These are phyloP conservation scores for Sturnus vulgaris DNA, from an alignment of 2,113 vertebrate species.

Conservation along the genomic window DNA sequence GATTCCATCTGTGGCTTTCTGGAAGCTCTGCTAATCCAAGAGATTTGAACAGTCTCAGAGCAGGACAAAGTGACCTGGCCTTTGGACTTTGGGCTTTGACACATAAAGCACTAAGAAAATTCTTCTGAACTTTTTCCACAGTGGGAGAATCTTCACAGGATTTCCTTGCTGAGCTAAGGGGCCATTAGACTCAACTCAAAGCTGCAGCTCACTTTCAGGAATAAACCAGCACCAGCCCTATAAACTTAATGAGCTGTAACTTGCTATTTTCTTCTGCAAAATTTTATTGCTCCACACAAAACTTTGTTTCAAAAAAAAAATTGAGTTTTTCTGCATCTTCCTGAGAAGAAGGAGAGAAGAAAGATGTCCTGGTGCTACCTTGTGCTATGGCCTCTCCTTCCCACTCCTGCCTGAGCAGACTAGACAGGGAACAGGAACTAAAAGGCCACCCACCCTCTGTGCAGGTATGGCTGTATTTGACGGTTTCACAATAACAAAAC, in stretches of 20 bases:
- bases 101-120: not conserved
- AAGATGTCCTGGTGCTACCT: not conserved
- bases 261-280: not conserved
- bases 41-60: not conserved
- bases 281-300: not conserved
- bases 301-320: not conserved
- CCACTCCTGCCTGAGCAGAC: not conserved
- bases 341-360: not conserved
- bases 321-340: not conserved
- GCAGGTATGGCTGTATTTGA: not conserved
- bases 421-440: not conserved
- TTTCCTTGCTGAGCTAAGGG: not conserved
- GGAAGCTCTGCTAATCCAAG: not conserved
- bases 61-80: not conserved
- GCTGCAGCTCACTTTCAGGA: not conserved
- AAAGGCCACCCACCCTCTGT: fast-evolving
- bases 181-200: not conserved
- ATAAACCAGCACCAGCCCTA: not conserved
- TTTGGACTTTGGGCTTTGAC: not conserved
- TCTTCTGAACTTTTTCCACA: not conserved
- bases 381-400: not conserved
- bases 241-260: not conserved
- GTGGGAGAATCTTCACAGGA: not conserved
- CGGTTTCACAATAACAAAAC: not conserved
- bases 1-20: not conserved